Evolutionary conservation across 1,140 invertebrate species (phyloP), one percentile per base, ranked within the genome.

Genomic region (Homalodisca vitripennis): DNA sequence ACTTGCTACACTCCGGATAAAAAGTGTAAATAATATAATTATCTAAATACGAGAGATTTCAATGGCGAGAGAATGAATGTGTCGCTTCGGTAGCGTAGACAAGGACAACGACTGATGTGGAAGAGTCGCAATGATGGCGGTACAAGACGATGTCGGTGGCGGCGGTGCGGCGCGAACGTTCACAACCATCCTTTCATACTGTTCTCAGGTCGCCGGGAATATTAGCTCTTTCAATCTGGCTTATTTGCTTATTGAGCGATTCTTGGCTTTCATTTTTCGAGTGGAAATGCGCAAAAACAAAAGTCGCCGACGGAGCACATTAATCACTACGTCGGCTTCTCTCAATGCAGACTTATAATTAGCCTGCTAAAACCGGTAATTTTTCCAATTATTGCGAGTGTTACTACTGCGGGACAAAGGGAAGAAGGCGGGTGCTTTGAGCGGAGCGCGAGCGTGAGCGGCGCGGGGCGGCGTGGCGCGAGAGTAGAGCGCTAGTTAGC

Each of bases 251-350:
- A 60, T 60, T 30, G 55, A 60, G 55, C 26, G 55, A 60, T 60
- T 60, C 55, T 60, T 60, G 27, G 55, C 55, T 60, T 60, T 60
- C 55, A 60, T 60, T 60, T 60, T 60, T 60, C 55, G 55, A 60
- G 55, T 60, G 55, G 55, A 60, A 60, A 60, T 30, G 55, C 24
- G 22, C 55, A 30, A 27, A 27, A 60, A 60, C 27, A 60, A 60
- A 60, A 10, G 55, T 24, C 12, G 14, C 55, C 12, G 55, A 60
- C 34, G 34, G 3, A 30, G 12, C 55, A 6, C 48, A 14, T 17
- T 53, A 53, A 20, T 20, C 3, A 41, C 34, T 41, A 22, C 48
- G 48, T 3, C 48, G 22, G 3, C 14, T n/a, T 51, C 48, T 22
- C 14, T 51, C 34, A 41, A 41, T 12, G 48, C 12, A 20, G 3